phyloP scores from a whole-genome alignment of 35 echinoderm and acorn worm genomes.

The Anneissia japonica region DNA sequence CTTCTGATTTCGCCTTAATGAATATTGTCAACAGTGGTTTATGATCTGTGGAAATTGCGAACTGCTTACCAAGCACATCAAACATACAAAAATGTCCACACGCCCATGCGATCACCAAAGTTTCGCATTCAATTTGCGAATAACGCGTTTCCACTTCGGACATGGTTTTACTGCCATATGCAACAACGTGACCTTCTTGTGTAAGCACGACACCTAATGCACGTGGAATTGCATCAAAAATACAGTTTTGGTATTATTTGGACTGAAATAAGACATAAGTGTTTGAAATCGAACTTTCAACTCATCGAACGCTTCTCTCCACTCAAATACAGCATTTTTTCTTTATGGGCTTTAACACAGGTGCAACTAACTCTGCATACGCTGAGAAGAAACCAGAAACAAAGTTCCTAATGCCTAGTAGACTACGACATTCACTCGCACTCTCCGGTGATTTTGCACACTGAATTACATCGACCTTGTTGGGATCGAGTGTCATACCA shows the following conservation, averaged over 20 bases:
- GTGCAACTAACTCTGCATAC: neutral
- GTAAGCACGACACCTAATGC: neutral
- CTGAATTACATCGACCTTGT: neutral
- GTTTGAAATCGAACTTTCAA: neutral
- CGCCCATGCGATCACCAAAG: conserved; percentile 34
- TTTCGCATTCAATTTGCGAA: conserved; percentile 42
- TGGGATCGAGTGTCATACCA: neutral
- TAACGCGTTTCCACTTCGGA: conserved; percentile 3
- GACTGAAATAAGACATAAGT: neutral
- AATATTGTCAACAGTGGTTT: conserved; percentile 10
- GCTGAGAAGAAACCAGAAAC: neutral
- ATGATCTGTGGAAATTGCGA: conserved; percentile 32
- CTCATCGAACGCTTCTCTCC: neutral
- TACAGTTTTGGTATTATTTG: neutral
- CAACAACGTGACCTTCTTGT: neutral
- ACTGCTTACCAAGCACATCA: conserved; percentile 12
- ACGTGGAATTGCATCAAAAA: neutral
- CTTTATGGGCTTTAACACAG: neutral
- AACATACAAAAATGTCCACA: conserved; percentile 31
- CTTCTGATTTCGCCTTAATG: conserved; percentile 24
- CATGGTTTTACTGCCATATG: conserved; percentile 24
- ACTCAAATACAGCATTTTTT: neutral
- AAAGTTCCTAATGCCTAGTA: neutral
- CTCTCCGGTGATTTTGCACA: neutral
- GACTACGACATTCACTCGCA: neutral